A percentile compares a stretch with the other conserved stretches of the same genome.
Evolutionary conservation across 2,113 vertebrate species (phyloP).

Genomic region (Oncorhynchus kisutch): DNA sequence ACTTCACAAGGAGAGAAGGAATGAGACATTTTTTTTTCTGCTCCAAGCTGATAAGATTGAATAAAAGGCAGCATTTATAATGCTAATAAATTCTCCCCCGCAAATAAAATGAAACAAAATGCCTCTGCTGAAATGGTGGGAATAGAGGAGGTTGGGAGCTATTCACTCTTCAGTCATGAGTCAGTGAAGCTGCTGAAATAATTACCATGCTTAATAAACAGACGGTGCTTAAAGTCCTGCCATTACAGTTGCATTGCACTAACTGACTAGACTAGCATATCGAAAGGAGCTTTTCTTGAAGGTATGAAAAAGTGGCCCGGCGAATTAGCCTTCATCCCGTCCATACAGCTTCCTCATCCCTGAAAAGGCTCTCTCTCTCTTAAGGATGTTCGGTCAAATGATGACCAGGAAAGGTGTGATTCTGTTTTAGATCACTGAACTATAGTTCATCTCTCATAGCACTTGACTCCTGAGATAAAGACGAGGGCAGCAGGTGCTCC

Average conservation of each 20-base stretch:
- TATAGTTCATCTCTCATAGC: neutral
- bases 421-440: neutral
- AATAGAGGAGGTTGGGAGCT: neutral
- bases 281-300: neutral
- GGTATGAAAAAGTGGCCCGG: neutral
- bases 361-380: neutral
- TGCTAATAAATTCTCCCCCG: conserved; percentile 6
- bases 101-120: conserved; percentile 3
- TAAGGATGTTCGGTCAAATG: neutral
- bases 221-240: neutral
- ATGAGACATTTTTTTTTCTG: conserved; percentile 10
- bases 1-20: conserved; percentile 28
- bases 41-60: neutral
- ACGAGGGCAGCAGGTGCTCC: no score
- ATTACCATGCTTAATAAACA: neutral
- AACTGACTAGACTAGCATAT: neutral
- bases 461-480: neutral
- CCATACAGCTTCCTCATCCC: neutral
- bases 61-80: conserved; percentile 9
- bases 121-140: neutral
- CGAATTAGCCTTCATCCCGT: neutral
- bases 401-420: neutral
- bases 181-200: neutral
- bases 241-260: neutral
- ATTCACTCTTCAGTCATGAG: neutral